phyloP scores from a whole-genome alignment of 1,140 invertebrate genomes.

The Brachionus rubens region DNA sequence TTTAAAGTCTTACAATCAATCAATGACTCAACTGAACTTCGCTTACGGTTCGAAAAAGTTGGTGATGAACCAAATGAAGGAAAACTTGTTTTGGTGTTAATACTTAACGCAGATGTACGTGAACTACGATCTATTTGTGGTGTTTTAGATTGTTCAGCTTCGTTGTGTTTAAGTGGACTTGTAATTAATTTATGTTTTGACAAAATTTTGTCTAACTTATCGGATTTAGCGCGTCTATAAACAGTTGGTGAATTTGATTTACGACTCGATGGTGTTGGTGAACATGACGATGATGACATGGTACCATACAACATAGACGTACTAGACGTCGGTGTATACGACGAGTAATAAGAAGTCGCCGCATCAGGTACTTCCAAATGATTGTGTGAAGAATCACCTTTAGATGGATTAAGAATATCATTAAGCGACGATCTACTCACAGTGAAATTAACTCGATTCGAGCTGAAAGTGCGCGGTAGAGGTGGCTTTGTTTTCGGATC shows the following conservation, averaged over 20 bases:
- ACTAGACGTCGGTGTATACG: neutral
- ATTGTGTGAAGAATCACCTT: neutral
- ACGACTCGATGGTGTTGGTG: neutral
- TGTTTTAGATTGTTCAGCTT: too few relatives aligned
- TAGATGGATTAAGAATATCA: constrained; percentile 11
- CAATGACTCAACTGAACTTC: constrained; percentile 15
- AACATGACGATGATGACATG: constrained; percentile 38
- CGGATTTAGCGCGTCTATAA: constrained; percentile 7
- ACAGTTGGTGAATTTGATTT: constrained; percentile 4
- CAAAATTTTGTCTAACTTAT: constrained; percentile 19
- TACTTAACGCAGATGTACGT: neutral
- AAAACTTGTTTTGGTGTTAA: neutral
- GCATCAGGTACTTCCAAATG: constrained; percentile 7
- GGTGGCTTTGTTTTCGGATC: constrained; percentile 17
- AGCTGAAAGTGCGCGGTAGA: neutral
- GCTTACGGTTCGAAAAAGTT: constrained; percentile 25
- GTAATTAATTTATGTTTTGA: constrained; percentile 3
- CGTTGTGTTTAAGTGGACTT: too few relatives aligned
- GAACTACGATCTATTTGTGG: too few relatives aligned
- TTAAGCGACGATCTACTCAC: constrained; percentile 4
- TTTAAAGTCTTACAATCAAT: constrained; percentile 33
- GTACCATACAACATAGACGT: neutral
- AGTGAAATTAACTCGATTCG: constrained; percentile 4
- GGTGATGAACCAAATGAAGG: constrained; percentile 19
- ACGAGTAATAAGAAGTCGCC: constrained; percentile 20